Percentiles rank a stretch among this genome's conserved stretches.
These are phyloP conservation scores for Coelogynopora nodosa DNA, from an alignment of 2,888 invertebrate genomes.

Conservation along the genomic window DNA sequence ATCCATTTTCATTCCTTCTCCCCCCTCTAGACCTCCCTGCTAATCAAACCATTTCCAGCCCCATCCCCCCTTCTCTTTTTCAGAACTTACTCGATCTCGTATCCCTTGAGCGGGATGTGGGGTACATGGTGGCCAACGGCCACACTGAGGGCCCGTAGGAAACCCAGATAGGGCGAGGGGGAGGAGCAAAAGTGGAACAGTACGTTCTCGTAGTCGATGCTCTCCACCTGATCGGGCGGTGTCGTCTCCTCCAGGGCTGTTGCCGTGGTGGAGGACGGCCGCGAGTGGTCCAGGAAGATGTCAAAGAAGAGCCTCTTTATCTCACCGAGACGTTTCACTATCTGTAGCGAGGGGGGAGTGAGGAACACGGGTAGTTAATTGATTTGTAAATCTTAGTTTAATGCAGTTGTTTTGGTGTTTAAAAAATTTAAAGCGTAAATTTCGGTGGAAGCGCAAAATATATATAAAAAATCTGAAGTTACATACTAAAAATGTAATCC, in stretches of 20 bases:
- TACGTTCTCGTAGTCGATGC: slow-evolving; percentile 57
- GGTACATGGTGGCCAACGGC: slow-evolving; percentile 56
- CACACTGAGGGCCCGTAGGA: slow-evolving; percentile 59
- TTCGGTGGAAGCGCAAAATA: no score
- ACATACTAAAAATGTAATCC: no score
- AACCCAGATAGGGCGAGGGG: slow-evolving; percentile 56
- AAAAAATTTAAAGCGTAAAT: no score
- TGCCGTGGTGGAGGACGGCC: neutral
- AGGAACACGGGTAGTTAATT: neutral
- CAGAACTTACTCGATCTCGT: slow-evolving; percentile 37
- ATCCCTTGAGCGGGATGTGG: neutral
- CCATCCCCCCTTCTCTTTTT: no score
- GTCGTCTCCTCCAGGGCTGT: slow-evolving; percentile 48
- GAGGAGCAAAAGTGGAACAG: slow-evolving; percentile 53
- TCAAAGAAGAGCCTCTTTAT: slow-evolving; percentile 58
- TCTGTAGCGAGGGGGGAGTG: neutral
- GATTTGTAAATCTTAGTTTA: neutral
- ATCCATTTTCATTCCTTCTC: no score
- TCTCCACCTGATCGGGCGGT: slow-evolving; percentile 49
- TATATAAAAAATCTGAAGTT: no score
- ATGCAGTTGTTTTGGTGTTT: no score
- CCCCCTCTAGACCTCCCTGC: no score
- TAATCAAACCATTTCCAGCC: no score
- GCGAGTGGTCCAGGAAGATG: slow-evolving; percentile 55
- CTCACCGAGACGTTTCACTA: slow-evolving; percentile 51